A percentile compares a stretch with the other conserved stretches of the same genome.
Conservation (phyloP, 2,113 vertebrate genomes). For the Crotalus viridis region DNA sequence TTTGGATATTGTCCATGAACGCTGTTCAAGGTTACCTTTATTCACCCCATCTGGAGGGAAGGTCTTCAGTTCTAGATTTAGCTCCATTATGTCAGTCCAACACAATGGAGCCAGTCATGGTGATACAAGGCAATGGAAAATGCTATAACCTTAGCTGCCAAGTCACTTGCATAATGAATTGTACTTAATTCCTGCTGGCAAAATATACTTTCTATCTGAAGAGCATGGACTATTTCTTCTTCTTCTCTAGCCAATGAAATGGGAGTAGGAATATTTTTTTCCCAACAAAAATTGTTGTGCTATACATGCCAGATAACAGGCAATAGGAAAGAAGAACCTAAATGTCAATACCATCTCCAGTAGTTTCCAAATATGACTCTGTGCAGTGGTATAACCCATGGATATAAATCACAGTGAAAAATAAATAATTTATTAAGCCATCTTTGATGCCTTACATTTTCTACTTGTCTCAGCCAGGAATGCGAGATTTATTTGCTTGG, state of each 20-base stretch:
- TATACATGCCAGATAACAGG: not conserved
- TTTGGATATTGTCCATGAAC: not conserved
- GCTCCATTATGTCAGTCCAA: not conserved
- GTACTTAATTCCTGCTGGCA: not conserved
- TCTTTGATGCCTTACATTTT: slow-evolving; percentile 19
- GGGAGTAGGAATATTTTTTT: not conserved
- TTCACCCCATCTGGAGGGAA: not conserved
- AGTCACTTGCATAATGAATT: not conserved
- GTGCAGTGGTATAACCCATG: not conserved
- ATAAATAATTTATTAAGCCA: not conserved
- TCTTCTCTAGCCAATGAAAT: not conserved
- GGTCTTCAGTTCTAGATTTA: not conserved
- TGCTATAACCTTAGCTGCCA: not conserved
- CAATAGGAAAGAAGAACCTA: not conserved
- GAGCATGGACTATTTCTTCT: not conserved
- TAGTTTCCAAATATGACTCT: not conserved
- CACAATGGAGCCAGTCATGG: not conserved
- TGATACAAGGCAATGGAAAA: not conserved
- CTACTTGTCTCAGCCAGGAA: slow-evolving; percentile 3
- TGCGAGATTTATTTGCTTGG: not conserved
- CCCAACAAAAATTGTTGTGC: not conserved
- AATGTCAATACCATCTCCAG: not conserved
- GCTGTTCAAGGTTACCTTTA: not conserved
- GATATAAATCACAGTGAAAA: not conserved
- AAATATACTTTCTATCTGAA: not conserved